Conservation (phyloP, 2,113 vertebrate genomes). For the Takifugu bimaculatus region DNA sequence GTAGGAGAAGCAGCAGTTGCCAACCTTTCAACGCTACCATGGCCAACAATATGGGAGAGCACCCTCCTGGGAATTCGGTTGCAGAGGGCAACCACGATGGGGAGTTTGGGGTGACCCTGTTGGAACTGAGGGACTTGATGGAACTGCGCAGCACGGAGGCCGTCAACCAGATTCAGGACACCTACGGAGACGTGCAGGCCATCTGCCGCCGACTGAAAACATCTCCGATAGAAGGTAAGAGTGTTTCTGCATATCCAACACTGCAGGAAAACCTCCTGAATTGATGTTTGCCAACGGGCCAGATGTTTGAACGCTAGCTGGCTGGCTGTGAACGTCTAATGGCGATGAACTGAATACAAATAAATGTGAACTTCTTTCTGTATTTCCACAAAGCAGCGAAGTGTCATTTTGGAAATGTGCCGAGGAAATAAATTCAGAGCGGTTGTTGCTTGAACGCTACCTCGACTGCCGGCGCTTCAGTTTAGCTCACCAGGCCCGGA, state of each 20-base stretch:
- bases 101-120: slow-evolving; percentile 85
- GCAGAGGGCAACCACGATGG: slow-evolving; percentile 83
- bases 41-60: slow-evolving; percentile 86
- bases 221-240: slow-evolving; percentile 89
- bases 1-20: slow-evolving; percentile 9
- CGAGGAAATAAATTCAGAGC: too few relatives aligned
- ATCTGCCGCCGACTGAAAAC: slow-evolving; percentile 89
- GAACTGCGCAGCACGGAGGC: slow-evolving; percentile 86
- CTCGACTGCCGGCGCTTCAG: too few relatives aligned
- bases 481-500: too few relatives aligned
- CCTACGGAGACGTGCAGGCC: slow-evolving; percentile 80
- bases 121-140: slow-evolving; percentile 87
- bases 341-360: too few relatives aligned
- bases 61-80: slow-evolving; percentile 84
- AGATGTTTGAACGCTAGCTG: too few relatives aligned
- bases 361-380: too few relatives aligned
- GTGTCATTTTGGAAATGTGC: too few relatives aligned
- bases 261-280: background rate
- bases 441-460: too few relatives aligned
- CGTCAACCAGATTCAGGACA: slow-evolving; percentile 76
- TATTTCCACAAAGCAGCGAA: too few relatives aligned
- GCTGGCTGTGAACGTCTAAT: too few relatives aligned
- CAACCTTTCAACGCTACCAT: slow-evolving; percentile 57
- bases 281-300: too few relatives aligned
- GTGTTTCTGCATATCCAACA: background rate